Conservation (phyloP, 1,140 invertebrate genomes). For the Lerema accius region DNA sequence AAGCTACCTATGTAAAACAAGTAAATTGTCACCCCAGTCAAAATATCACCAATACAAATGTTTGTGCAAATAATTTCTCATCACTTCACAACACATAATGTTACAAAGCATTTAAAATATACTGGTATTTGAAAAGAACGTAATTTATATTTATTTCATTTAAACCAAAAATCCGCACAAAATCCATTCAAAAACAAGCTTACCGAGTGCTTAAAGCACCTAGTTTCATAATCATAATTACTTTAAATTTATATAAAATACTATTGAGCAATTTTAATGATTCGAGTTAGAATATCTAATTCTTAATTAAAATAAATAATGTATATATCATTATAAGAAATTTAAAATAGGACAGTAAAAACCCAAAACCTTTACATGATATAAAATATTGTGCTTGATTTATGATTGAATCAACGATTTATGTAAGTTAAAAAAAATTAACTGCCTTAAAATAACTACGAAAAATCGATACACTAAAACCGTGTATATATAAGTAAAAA, state of each 20-base stretch:
- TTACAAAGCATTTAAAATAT: neutral
- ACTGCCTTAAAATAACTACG: too few relatives aligned
- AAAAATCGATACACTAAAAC: neutral
- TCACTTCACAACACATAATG: neutral
- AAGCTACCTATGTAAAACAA: neutral
- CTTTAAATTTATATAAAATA: constrained; percentile 8
- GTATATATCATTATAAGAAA: neutral
- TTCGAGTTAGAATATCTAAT: constrained; percentile 11
- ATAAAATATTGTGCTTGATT: constrained; percentile 26
- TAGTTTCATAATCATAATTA: neutral
- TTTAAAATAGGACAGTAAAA: neutral
- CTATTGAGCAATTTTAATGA: constrained; percentile 18
- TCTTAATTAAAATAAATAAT: constrained; percentile 11
- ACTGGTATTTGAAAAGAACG: neutral
- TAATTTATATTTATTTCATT: neutral
- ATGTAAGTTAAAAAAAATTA: too few relatives aligned
- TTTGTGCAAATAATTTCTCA: neutral
- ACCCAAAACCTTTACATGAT: neutral
- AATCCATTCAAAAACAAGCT: neutral
- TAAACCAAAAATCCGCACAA: neutral
- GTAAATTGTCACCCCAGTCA: neutral
- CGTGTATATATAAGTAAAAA: neutral
- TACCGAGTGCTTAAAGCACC: neutral
- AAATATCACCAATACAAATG: neutral
- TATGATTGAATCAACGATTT: neutral